Base-by-base conservation (phyloP, 2,797 vertebrate species). In the Lutra lutra region DNA sequence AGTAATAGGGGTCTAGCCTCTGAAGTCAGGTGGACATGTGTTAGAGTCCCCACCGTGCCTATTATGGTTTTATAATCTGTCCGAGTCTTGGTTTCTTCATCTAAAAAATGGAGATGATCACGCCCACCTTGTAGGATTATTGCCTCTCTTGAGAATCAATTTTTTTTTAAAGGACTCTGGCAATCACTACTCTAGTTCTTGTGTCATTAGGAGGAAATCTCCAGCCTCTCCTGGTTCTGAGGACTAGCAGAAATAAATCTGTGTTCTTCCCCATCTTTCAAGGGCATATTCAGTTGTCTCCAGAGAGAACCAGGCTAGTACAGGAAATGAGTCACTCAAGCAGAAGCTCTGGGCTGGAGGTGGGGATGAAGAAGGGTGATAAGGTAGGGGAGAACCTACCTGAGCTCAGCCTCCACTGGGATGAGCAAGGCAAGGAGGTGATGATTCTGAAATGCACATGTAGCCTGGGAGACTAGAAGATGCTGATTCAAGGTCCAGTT, bases 101-200 rank as follows among this genome's bases (percentile, higher is more conserved):
- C 2, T 82, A 46, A 64, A 85, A 95, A 78, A 68, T 25, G 73
- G 64, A 43, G 35, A 58, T 38, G 68, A 56, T 51, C 72, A 92
- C 40, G 1, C 14, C 15, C 18, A 78, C 27, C 21, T 86, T 85
- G 7, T 21, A 85, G 82, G 25, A 78, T 78, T 90, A 40, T 85
- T 93, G 8, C 43, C 40, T 95, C 15, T 91, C 73, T 90, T 73
- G 46, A 35, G 20, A 86, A 89, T 56, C 7, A 8, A 86, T n/a
- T 64, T 88, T 89, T 89, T 91, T 82, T 84, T 86, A 25, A 88
- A 87, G 15, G 11, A 40, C 92, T 89, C 35, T 35, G 93, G 48
- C 18, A 32, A 70, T 14, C 5, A 66, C 17, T 58, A 62, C 60
- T 75, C 38, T 84, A 38, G 29, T 80, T 93, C 46, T 68, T n/a